These are phyloP conservation scores for Coryphaenoides rupestris DNA, from an alignment of 2,113 vertebrate genomes.

Conservation along the genomic window DNA sequence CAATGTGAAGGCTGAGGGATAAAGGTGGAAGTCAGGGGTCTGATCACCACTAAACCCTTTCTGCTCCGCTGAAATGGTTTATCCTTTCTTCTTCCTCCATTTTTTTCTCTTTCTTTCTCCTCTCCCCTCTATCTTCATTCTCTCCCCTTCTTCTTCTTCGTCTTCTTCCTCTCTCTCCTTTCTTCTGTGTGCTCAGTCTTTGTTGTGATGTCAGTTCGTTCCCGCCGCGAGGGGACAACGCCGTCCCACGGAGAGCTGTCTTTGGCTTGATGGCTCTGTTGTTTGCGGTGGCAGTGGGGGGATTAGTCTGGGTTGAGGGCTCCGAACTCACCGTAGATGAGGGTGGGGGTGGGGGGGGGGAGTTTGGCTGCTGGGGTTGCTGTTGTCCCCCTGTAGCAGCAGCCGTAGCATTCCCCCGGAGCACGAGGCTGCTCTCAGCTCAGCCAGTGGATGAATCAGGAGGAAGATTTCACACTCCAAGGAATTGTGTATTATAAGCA, in stretches of 20 bases:
- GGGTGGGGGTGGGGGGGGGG: too few species aligned
- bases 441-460: too few species aligned
- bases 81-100: conserved; percentile 63
- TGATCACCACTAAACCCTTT: conserved; percentile 99
- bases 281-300: too few species aligned
- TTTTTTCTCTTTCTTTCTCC: too few species aligned
- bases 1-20: conserved; percentile 99
- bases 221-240: conserved; percentile 72
- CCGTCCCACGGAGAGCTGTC: conserved; percentile 77
- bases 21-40: conserved; percentile 98
- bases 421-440: too few species aligned
- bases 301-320: conserved; percentile 66
- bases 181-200: conserved; percentile 89
- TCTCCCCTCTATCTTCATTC: too few species aligned
- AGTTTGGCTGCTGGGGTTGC: too few species aligned
- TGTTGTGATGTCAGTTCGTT: conserved; percentile 94
- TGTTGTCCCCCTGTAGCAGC: too few species aligned
- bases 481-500: too few species aligned
- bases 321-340: conserved; percentile 56
- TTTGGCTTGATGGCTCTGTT: conserved; percentile 73
- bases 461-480: too few species aligned
- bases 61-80: conserved; percentile 92
- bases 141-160: too few species aligned
- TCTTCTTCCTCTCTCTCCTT: conserved; percentile 51
- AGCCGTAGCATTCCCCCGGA: too few species aligned